Base-by-base conservation (phyloP, 2,888 invertebrate species). In the Morpho helenor region DNA sequence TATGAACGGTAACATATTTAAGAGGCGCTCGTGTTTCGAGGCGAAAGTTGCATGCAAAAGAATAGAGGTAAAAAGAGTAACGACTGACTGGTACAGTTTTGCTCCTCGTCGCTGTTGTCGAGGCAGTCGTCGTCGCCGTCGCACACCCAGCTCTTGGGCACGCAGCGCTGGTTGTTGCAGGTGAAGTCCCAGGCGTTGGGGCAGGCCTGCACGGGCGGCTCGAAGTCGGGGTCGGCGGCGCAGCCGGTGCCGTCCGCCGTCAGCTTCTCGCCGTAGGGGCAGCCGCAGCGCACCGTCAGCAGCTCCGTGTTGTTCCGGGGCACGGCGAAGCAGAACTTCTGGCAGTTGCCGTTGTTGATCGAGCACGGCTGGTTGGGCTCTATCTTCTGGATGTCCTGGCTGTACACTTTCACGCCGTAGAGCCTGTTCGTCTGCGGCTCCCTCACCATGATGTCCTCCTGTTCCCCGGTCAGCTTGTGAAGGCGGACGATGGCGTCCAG, bases 61-160 rank as follows among this genome's bases (percentile, higher is more conserved):
- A 7, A 10, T 51, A 51, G n/a, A 51, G n/a, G 16, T 50, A 42
- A 6, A 31, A 43, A 23, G 10, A 22, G 7, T 55, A 8, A n/a
- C 10, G 42, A 92, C 94, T 93, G 79, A 95, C 96, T 96, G 56
- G 97, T 97, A 79, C 98, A 99, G 73, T 98, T 98, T 76, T 96
- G 97, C 84, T 96, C 95, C 81, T 98, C 98, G 76, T 98, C 98
- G 57, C 97, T 97, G 84, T 97, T 97, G 76, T 99, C 98, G 70
- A 98, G 87, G 73, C 99, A 99, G 77, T 99, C 98, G 75, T 98
- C 96, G 71, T 98, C 98, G 0, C 98, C 98, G 77, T 98, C 98
- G 78, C 98, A 98, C 2, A 97, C 95, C 98, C 98, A 98, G 7
- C 96, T 96, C 77, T 96, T 96, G 0, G 97, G 97, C 54, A 98